Percentiles rank a stretch among this genome's conserved stretches.
Conservation (phyloP, 2,797 vertebrate species). For the Cryptoblepharus egeriae region DNA sequence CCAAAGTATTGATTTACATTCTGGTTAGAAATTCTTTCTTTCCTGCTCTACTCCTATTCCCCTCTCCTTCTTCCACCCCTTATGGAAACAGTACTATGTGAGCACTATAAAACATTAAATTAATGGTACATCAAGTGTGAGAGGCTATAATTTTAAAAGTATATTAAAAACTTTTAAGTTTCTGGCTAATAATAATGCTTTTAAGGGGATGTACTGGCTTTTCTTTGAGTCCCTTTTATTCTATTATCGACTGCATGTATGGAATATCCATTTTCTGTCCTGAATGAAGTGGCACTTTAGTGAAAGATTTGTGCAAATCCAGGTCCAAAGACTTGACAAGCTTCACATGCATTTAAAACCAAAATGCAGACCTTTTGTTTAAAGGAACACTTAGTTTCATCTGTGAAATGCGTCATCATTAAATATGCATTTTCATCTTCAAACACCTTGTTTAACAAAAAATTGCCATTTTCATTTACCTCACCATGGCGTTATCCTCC, state of each 20-base stretch:
- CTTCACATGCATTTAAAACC: neutral
- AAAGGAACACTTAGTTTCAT: neutral
- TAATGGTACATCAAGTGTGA: slow-evolving; percentile 21
- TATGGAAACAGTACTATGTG: slow-evolving; percentile 14
- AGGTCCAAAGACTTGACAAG: slow-evolving; percentile 13
- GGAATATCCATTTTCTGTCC: slow-evolving; percentile 1
- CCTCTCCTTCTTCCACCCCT: neutral
- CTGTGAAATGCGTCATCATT: neutral
- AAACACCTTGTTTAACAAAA: slow-evolving; percentile 27
- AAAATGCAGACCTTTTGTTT: slow-evolving; percentile 33
- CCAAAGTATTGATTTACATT: slow-evolving; percentile 58
- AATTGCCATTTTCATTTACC: neutral
- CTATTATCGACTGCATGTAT: neutral
- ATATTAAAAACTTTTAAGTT: neutral
- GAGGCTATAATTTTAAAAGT: neutral
- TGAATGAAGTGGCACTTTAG: neutral
- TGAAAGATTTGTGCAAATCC: neutral
- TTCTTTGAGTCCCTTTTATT: neutral
- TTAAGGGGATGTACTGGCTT: slow-evolving; percentile 6
- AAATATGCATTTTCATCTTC: slow-evolving; percentile 11
- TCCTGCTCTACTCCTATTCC: slow-evolving; percentile 14
- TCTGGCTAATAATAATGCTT: slow-evolving; percentile 8
- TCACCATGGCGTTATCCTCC: slow-evolving; percentile 19
- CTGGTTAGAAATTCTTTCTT: slow-evolving; percentile 39
- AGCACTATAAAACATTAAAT: slow-evolving; percentile 31